A percentile compares a stretch with the other conserved stretches of the same genome.
phyloP scores from a whole-genome alignment of 1,140 invertebrate species.

The Calephelis virginiensis region DNA sequence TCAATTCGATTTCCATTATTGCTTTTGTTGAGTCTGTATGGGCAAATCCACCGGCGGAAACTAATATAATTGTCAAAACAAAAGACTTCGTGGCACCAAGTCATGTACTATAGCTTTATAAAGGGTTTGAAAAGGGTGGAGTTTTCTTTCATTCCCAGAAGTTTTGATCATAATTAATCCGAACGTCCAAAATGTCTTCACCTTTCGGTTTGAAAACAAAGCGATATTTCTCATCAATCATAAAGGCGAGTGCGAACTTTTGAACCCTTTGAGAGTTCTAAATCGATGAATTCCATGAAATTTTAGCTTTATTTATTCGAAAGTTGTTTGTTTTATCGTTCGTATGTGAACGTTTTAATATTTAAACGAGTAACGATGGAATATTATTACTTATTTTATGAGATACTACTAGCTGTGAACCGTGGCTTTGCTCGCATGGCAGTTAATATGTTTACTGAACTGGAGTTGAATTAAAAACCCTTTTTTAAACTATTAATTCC shows the following conservation, averaged over 20 bases:
- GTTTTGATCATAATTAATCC: conserved; percentile 26
- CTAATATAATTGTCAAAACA: too few species aligned
- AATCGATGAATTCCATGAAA: conserved; percentile 15
- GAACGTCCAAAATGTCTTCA: conserved; percentile 22
- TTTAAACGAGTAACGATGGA: not conserved
- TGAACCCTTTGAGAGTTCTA: conserved; percentile 12
- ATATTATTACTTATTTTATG: too few species aligned
- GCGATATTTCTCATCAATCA: conserved; percentile 16
- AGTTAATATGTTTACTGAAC: too few species aligned
- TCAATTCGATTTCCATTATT: too few species aligned
- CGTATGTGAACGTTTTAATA: not conserved
- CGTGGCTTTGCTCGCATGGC: too few species aligned
- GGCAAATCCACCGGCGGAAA: too few species aligned
- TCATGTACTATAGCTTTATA: not conserved
- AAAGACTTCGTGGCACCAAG: not conserved
- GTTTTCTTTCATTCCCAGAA: conserved; percentile 22
- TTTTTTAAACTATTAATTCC: too few species aligned
- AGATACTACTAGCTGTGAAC: too few species aligned
- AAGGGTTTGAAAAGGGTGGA: conserved; percentile 14
- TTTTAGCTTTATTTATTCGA: conserved; percentile 6
- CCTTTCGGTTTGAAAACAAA: conserved; percentile 20
- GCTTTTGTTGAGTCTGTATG: too few species aligned
- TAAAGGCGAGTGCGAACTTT: conserved; percentile 12
- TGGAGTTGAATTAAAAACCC: too few species aligned
- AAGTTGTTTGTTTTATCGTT: conserved; percentile 13